Base-by-base conservation (phyloP, 2,797 vertebrate genomes). In the Centroberyx gerrardi region DNA sequence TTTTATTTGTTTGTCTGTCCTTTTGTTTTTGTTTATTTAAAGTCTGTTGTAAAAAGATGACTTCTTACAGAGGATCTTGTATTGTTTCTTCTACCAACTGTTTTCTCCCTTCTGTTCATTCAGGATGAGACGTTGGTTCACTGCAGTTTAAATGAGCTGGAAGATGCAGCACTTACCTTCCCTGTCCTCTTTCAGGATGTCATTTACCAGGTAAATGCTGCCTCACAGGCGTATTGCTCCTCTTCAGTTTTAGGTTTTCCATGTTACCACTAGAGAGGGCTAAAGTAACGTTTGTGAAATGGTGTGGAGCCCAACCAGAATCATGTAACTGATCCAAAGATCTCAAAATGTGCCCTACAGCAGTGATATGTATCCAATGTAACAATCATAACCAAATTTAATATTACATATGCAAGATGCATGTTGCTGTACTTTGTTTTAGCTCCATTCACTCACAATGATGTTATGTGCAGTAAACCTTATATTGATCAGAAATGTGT, bases 131-230 rank as follows among this genome's bases (percentile, higher is more conserved):
- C 98, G 10, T 88, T 99, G 95, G 98, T 99, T 82, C 98, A 99
- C 90, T 99, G 98, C 95, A 99, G 98, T 93, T 95, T 99, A 91
- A 99, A 99, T 68, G 98, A 99, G 87, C 93, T 99, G 89, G 98
- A 99, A 93, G 98, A 99, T 74, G 98, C 98, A 86, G 98, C 98
- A 76, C 97, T 99, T 83, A 99, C 98, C 79, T 99, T 99, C 88
- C 98, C 98, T 81, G 98, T 99, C 74, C 97, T 99, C 90, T 99
- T 99, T 88, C 98, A 99, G 95, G 98, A 99, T 92, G 98, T 99
- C 87, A 99, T 99, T 95, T 99, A 99, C 95, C 98, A 99, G 97
- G 98, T 97, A 91, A 89, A 74, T 56, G 3, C 46, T 54, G 3
- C 27, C 17, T 5, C 1, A 8, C 2, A 1, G 2, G 8, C 42